Conservation (phyloP, 2,113 vertebrate genomes). For the Syngnathus floridae region DNA sequence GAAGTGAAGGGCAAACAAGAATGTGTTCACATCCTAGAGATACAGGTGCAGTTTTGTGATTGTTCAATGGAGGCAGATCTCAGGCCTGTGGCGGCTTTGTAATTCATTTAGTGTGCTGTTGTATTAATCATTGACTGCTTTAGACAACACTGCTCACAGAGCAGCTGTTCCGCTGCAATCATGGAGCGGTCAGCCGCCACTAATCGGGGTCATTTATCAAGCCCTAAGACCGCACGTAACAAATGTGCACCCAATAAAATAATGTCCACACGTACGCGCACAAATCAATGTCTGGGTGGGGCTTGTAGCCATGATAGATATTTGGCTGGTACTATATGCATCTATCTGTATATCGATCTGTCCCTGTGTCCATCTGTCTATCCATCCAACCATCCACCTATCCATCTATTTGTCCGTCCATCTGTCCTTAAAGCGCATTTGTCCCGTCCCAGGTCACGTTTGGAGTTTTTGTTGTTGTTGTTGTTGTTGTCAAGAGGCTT, state of each 20-base stretch:
- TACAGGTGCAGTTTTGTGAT: constrained; percentile 21
- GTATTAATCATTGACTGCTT: constrained; percentile 62
- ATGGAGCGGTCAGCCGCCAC: constrained; percentile 60
- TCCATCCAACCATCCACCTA: too few relatives aligned
- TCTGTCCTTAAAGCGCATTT: not conserved
- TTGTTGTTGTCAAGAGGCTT: not conserved
- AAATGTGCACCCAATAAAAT: constrained; percentile 20
- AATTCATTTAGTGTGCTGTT: constrained; percentile 55
- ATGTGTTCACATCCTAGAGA: not conserved
- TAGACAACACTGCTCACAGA: constrained; percentile 48
- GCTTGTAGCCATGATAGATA: constrained; percentile 48
- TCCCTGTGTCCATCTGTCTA: not conserved
- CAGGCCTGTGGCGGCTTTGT: constrained; percentile 43
- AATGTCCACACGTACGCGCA: constrained; percentile 6
- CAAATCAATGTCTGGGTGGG: constrained; percentile 45
- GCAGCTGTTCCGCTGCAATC: constrained; percentile 57
- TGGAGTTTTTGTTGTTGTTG: too few relatives aligned
- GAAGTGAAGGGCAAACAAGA: not conserved
- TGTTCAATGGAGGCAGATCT: constrained; percentile 34
- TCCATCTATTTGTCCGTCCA: too few relatives aligned
- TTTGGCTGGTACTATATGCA: constrained; percentile 21
- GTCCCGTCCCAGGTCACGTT: not conserved
- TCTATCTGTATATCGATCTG: not conserved
- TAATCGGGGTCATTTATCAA: constrained; percentile 71
- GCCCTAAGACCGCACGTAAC: constrained; percentile 43